These are phyloP conservation scores for Seriola rivoliana DNA, from an alignment of 2,113 vertebrate species.

Conservation along the genomic window DNA sequence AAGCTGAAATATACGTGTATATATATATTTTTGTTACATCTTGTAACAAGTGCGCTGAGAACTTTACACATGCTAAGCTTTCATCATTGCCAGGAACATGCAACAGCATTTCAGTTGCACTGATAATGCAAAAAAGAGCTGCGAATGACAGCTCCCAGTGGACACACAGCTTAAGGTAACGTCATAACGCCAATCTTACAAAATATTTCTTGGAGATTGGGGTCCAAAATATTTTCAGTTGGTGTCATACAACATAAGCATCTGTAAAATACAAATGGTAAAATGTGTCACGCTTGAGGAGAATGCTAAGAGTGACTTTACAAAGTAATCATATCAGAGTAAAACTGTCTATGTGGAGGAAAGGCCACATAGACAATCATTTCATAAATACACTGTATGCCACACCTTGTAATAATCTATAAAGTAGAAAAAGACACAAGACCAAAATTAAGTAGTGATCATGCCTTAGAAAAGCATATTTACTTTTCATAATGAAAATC, in stretches of 20 bases:
- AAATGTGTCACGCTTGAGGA: slow-evolving; percentile 78
- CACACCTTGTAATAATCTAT: slow-evolving; percentile 8
- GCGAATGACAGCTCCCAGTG: slow-evolving; percentile 48
- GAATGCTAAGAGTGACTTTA: slow-evolving; percentile 64
- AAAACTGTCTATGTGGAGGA: slow-evolving; percentile 1
- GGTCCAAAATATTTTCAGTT: slow-evolving; percentile 69
- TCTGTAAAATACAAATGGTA: slow-evolving; percentile 62
- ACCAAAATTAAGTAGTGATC: background rate
- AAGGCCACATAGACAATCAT: background rate
- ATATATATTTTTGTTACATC: background rate
- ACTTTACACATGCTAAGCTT: slow-evolving; percentile 29
- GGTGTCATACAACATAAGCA: slow-evolving; percentile 57
- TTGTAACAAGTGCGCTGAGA: background rate
- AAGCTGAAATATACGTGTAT: background rate
- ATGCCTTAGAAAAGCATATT: background rate
- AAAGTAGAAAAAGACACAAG: background rate
- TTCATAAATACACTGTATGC: slow-evolving; percentile 4
- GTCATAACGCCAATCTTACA: slow-evolving; percentile 52
- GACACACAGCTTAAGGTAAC: slow-evolving; percentile 64
- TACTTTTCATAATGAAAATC: slow-evolving; percentile 2
- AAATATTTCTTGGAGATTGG: slow-evolving; percentile 58
- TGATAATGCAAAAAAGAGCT: slow-evolving; percentile 28
- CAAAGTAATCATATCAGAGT: slow-evolving; percentile 1
- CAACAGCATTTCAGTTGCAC: slow-evolving; percentile 23
- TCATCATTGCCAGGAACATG: slow-evolving; percentile 38